Evolutionary conservation across 37 sponge, comb jelly and placozoan species (phyloP).

Genomic region (Lycopodina hypogea): DNA sequence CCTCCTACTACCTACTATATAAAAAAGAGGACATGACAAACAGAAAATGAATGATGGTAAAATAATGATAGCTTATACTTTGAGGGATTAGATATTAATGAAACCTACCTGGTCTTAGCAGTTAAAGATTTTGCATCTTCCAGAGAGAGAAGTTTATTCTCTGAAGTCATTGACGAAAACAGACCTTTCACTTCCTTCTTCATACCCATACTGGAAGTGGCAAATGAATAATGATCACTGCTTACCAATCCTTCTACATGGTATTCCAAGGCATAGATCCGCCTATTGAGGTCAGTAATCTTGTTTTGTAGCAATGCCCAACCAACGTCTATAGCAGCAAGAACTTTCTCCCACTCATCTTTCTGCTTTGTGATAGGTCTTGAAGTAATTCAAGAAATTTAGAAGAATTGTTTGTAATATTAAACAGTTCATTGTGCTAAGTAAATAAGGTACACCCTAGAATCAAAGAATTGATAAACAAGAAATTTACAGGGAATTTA

Average conservation of each 20-base stretch:
- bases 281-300: conserved; percentile 25
- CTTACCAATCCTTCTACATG: conserved; percentile 1
- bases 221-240: conserved; percentile 11
- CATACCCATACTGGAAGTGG: background rate
- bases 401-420: too few species aligned
- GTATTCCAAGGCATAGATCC: conserved; percentile 29
- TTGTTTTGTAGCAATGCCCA: conserved; percentile 52
- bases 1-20: background rate
- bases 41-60: background rate
- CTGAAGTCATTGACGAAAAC: conserved; percentile 13
- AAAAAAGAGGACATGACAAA: background rate
- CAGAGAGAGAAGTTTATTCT: conserved; percentile 2
- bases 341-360: background rate
- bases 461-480: too few species aligned
- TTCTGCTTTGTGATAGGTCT: background rate
- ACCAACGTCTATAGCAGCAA: conserved; percentile 10
- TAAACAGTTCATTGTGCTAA: too few species aligned
- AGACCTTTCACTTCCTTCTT: conserved; percentile 44
- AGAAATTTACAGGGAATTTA: too few species aligned
- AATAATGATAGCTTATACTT: background rate
- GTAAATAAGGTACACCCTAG: too few species aligned
- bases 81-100: background rate
- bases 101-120: conserved; percentile 23
- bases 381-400: too few species aligned
- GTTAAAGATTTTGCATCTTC: conserved; percentile 7